phyloP scores from a whole-genome alignment of 2,113 vertebrate genomes.

The Tachysurus fulvidraco region DNA sequence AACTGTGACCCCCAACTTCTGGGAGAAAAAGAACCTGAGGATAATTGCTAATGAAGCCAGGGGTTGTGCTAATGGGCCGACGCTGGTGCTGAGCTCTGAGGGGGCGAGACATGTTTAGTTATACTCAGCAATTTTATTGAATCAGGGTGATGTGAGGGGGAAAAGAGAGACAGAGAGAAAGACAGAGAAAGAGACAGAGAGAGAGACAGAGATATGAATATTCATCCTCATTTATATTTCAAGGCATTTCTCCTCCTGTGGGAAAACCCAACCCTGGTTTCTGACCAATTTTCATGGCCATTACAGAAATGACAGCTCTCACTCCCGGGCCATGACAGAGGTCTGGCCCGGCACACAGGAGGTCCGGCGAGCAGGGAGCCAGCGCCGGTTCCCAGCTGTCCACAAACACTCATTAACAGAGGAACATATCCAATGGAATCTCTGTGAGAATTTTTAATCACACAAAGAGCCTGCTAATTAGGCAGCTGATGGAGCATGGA shows the following conservation, averaged over 20 bases:
- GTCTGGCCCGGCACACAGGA: slow-evolving; percentile 89
- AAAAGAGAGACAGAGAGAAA: neutral
- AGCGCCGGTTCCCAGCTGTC: slow-evolving; percentile 94
- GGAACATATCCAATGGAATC: slow-evolving; percentile 98
- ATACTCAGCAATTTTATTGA: slow-evolving; percentile 92
- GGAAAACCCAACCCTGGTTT: slow-evolving; percentile 77
- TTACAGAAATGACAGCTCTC: slow-evolving; percentile 97
- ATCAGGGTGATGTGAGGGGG: slow-evolving; percentile 52
- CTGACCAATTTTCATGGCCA: slow-evolving; percentile 94
- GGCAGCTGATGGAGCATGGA: slow-evolving; percentile 99
- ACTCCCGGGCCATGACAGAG: slow-evolving; percentile 98
- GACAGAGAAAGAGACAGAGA: slow-evolving; percentile 47
- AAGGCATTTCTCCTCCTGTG: slow-evolving; percentile 91
- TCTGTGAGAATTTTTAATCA: slow-evolving; percentile 99
- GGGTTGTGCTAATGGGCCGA: slow-evolving; percentile 84
- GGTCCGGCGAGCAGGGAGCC: slow-evolving; percentile 84
- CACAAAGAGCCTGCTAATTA: slow-evolving; percentile 98
- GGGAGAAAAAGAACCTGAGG: slow-evolving; percentile 76
- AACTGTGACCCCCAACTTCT: slow-evolving; percentile 73
- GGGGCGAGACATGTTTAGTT: slow-evolving; percentile 92
- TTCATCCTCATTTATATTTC: slow-evolving; percentile 99
- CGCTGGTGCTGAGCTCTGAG: slow-evolving; percentile 76
- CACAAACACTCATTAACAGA: slow-evolving; percentile 99
- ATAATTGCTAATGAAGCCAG: slow-evolving; percentile 86
- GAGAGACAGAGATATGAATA: slow-evolving; percentile 91